Evolutionary conservation across 2,797 vertebrate genomes (phyloP).

Genomic region (Danio albolineatus): DNA sequence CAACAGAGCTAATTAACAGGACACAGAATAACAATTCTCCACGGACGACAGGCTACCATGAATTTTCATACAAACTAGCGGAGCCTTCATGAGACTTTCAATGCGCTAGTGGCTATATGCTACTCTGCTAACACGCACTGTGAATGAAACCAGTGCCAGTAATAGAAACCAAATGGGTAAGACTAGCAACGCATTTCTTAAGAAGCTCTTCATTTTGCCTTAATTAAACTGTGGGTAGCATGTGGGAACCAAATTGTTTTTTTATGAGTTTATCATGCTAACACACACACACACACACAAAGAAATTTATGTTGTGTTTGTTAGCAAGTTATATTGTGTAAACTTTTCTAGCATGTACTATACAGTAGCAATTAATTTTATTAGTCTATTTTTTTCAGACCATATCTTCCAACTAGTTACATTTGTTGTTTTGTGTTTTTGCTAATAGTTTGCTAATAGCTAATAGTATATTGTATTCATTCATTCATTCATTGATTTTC

Average conservation of each 20-base stretch:
- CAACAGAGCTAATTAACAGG: slow-evolving; percentile 51
- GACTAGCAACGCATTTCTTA: neutral
- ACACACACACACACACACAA: too few relatives aligned
- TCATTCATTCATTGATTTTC: too few relatives aligned
- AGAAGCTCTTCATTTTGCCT: neutral
- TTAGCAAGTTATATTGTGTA: neutral
- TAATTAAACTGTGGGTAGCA: neutral
- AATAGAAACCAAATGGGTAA: neutral
- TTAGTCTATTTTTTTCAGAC: neutral
- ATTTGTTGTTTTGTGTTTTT: neutral
- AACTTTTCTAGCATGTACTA: neutral
- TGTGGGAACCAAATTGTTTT: neutral
- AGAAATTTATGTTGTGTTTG: too few relatives aligned
- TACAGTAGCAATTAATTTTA: neutral
- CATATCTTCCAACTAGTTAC: neutral
- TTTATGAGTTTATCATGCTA: neutral
- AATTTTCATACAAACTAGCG: slow-evolving; percentile 25
- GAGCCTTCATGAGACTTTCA: neutral
- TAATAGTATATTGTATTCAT: too few relatives aligned
- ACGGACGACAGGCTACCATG: slow-evolving; percentile 29
- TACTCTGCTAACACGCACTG: slow-evolving; percentile 14
- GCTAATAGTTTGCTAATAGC: too few relatives aligned
- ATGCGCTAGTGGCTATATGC: slow-evolving; percentile 11
- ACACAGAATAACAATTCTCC: slow-evolving; percentile 46
- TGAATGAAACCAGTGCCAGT: neutral